phyloP scores from a whole-genome alignment of 2,113 vertebrate species.

The Sorex araneus region DNA sequence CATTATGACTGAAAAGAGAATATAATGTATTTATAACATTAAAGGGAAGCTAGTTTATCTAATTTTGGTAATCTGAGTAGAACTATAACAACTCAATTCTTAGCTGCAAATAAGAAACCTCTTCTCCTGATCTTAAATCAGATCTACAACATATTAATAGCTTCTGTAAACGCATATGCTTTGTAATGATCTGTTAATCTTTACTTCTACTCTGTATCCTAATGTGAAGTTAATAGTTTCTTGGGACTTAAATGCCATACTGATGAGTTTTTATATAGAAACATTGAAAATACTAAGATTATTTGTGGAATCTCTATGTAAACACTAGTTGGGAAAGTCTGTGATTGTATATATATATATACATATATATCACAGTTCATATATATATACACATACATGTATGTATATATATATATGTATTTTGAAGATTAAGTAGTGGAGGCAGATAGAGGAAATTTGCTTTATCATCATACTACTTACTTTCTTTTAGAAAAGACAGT shows the following conservation, averaged over 20 bases:
- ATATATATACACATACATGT: neutral
- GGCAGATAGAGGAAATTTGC: neutral
- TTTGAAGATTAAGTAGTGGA: neutral
- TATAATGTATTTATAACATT: neutral
- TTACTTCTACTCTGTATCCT: constrained; percentile 19
- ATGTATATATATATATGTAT: too few species aligned
- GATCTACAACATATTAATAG: neutral
- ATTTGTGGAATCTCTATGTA: neutral
- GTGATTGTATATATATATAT: neutral
- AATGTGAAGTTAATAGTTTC: neutral
- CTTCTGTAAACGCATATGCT: neutral
- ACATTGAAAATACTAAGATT: neutral
- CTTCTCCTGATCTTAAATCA: neutral
- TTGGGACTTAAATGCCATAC: neutral
- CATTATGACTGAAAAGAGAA: neutral
- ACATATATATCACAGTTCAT: too few species aligned
- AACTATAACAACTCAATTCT: neutral
- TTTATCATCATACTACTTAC: neutral
- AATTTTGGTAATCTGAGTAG: constrained; percentile 16
- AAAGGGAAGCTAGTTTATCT: neutral
- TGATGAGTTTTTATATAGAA: neutral
- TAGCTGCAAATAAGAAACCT: neutral
- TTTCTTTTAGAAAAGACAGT: neutral
- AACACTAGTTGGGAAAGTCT: neutral
- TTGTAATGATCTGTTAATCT: constrained; percentile 13